phyloP scores from a whole-genome alignment of 2,888 invertebrate genomes.

The Drosophila prostipennis region DNA sequence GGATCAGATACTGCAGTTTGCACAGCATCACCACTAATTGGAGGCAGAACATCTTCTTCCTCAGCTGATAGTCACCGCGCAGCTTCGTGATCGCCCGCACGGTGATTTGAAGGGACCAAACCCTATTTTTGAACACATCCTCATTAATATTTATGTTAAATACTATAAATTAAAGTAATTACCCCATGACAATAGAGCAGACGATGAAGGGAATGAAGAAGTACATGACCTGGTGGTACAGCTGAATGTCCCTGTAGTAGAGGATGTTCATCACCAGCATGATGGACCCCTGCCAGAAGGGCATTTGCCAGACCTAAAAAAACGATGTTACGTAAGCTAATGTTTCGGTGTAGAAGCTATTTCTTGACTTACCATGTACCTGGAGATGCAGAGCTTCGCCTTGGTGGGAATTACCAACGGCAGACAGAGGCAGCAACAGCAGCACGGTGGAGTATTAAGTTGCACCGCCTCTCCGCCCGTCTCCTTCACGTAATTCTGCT shows the following conservation, averaged over 20 bases:
- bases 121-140: not conserved
- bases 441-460: slow-evolving; percentile 80
- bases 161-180: not conserved
- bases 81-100: slow-evolving; percentile 79
- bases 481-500: slow-evolving; percentile 83
- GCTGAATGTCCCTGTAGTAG: slow-evolving; percentile 72
- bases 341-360: not conserved
- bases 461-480: slow-evolving; percentile 82
- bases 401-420: slow-evolving; percentile 76
- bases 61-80: slow-evolving; percentile 78
- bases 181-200: slow-evolving; percentile 81
- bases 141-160: no score
- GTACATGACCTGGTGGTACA: slow-evolving; percentile 70
- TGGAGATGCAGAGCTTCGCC: slow-evolving; percentile 71
- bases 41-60: slow-evolving; percentile 81
- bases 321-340: not conserved
- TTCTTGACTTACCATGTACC: slow-evolving; percentile 65
- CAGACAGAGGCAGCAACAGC: slow-evolving; percentile 80
- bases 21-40: slow-evolving; percentile 82
- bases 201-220: slow-evolving; percentile 83
- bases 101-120: slow-evolving; percentile 82
- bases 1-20: slow-evolving; percentile 81
- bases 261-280: slow-evolving; percentile 82
- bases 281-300: slow-evolving; percentile 81
- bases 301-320: slow-evolving; percentile 79